Evolutionary conservation across 2,888 invertebrate species (phyloP), one percentile per base, ranked within the genome.

Genomic region (Eumerus sabulonum): DNA sequence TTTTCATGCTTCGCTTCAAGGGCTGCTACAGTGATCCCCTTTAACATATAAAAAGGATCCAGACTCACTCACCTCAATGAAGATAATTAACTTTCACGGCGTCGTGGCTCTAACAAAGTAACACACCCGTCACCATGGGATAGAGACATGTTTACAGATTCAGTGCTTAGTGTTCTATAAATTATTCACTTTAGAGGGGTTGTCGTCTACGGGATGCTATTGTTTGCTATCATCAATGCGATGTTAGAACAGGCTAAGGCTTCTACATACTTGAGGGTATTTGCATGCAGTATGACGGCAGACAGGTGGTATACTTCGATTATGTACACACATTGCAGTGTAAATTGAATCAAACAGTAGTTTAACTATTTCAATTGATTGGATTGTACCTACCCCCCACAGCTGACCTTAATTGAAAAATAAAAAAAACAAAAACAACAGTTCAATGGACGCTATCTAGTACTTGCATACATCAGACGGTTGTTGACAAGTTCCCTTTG

Each of bases 341-440:
- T 35, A 48, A 70, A 35, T 35, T 51, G 36, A 62, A 62, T 16
- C 27, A 27, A 27, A 27, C 27, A 27, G 7, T 27, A 27, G 1
- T 13, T 14, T 45, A 71, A 56, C 35, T 44, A 57, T 57, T 63
- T 44, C 16, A 63, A 63, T 51, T 72, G 44, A 57, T 57, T 18
- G 14, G 27, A 7, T 27, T 27, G 27, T n/a, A n/a, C n/a, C n/a
- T n/a, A n/a, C n/a, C n/a, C n/a, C n/a, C 3, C 7, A 27, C 2
- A 27, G 7, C 27, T 27, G 27, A 7, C 27, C 27, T 27, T 27
- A 27, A 27, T 27, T 27, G 27, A 27, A 7, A 27, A 4, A 27
- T 27, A n/a, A n/a, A n/a, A n/a, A n/a, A n/a, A n/a, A n/a, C n/a
- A n/a, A n/a, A n/a, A n/a, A n/a, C n/a, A 27, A 7, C 27, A 27